Base-by-base conservation (phyloP, 2,797 vertebrate species). In the Dallia pectoralis region DNA sequence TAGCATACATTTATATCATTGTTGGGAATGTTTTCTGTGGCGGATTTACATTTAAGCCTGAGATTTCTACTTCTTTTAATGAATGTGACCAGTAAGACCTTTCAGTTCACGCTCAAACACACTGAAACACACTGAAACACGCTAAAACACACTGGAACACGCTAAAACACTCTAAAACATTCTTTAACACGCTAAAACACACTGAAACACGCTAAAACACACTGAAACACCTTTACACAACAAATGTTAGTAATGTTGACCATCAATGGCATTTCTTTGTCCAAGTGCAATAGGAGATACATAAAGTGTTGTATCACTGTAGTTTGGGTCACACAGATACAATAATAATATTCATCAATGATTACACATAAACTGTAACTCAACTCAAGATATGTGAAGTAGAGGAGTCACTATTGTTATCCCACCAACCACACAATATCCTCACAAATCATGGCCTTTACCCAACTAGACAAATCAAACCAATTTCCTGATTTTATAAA, bases 401-500 rank as follows among this genome's bases (percentile, higher is more conserved):
- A 48, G n/a, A 22, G 9, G 32, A 27, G 33, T 40, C 30, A 63
- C 64, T 16, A 6, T 12, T 16, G 48, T 61, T 27, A 61, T 67
- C 2, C 40, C 12, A 18, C 44, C n/a, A 18, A 48, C 66, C 25
- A 69, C 32, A 49, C 32, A 61, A 40, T 27, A 63, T 44, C 44
- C 22, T 67, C 44, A 27, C 40, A 48, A 47, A 48, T 12, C 7
- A 30, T 27, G 67, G 27, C 76, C 70, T 74, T 40, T 64, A 69
- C 69, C 68, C 71, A 49, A 19, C 65, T 22, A 27, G 61, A 30
- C 51, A 48, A 73, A 69, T 48, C 74, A 77, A 74, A 72, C 73
- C 53, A 59, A 61, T 67, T 68, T 76, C 72, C 74, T 63, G 63
- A 59, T 67, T 67, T 74, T 78, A 72, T 71, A 49, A 53, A 51